Conservation (phyloP, 1,140 invertebrate genomes). For the Pogonognathellus flavescens region DNA sequence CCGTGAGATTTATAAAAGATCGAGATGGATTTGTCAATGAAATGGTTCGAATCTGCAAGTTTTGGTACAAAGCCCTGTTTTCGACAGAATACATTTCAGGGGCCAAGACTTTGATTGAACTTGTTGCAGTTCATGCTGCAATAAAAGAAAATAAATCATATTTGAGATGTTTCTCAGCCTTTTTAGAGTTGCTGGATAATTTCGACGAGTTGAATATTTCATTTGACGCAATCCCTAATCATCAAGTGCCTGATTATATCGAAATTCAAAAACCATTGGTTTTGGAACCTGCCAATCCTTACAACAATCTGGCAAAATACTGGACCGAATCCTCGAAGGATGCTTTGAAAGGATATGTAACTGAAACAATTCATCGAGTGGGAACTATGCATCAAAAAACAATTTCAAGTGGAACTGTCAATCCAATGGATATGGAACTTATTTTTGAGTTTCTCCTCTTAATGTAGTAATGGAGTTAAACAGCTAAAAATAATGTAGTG, state of each 20-base stretch:
- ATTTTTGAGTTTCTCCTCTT: too few relatives aligned
- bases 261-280: background rate
- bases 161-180: background rate
- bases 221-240: background rate
- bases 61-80: background rate
- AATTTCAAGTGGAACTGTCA: background rate
- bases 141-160: background rate
- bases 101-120: background rate
- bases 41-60: conserved; percentile 20
- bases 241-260: background rate
- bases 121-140: background rate
- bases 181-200: background rate
- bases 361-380: background rate
- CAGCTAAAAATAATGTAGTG: too few relatives aligned
- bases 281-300: background rate
- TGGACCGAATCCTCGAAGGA: background rate
- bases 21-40: background rate
- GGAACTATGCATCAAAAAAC: background rate
- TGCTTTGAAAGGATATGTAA: background rate
- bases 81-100: background rate
- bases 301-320: conserved; percentile 7
- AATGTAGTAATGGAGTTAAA: too few relatives aligned
- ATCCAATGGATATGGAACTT: background rate
- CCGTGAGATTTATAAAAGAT: background rate
- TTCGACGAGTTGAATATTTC: background rate